A percentile compares a stretch with the other conserved stretches of the same genome.
phyloP scores from a whole-genome alignment of 1,140 invertebrate species.

The Drosophila sproati region DNA sequence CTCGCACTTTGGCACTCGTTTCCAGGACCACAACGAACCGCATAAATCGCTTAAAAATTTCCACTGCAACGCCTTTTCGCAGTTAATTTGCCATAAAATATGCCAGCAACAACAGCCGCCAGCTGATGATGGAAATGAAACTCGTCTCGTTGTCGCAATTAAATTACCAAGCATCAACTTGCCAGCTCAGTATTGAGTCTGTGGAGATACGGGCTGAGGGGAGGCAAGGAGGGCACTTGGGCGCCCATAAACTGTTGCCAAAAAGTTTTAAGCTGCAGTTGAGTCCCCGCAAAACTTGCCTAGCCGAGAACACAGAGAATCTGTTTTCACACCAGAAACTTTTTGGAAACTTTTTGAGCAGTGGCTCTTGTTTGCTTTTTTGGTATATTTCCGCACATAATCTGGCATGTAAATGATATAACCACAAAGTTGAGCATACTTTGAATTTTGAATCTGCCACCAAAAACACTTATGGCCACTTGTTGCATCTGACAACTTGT shows the following conservation, averaged over 20 bases:
- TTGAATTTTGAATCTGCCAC: conserved; percentile 45
- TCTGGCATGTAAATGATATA: conserved; percentile 71
- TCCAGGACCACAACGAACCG: conserved; percentile 21
- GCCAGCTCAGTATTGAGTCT: conserved; percentile 2
- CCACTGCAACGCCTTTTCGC: conserved; percentile 61
- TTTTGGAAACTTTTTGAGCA: conserved; percentile 59
- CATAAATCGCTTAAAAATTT: conserved; percentile 47
- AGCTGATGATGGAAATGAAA: conserved; percentile 34
- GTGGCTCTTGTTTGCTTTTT: conserved; percentile 55
- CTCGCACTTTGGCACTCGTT: conserved; percentile 9
- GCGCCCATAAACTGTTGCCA: conserved; percentile 66
- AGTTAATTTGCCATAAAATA: conserved; percentile 74
- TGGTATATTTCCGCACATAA: conserved; percentile 50
- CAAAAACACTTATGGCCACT: conserved; percentile 35
- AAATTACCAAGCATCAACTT: conserved; percentile 64
- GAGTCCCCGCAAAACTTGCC: conserved; percentile 47
- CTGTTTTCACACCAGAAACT: conserved; percentile 64
- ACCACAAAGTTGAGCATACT: conserved; percentile 66
- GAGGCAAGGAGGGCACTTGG: neutral
- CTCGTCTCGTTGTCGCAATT: conserved; percentile 55
- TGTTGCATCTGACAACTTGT: conserved; percentile 59
- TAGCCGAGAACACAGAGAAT: conserved; percentile 11
- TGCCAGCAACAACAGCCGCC: conserved; percentile 53
- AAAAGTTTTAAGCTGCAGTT: conserved; percentile 79
- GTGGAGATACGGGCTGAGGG: conserved; percentile 5